phyloP scores from a whole-genome alignment of 2,888 invertebrate species.

The Caradrina kadenii region DNA sequence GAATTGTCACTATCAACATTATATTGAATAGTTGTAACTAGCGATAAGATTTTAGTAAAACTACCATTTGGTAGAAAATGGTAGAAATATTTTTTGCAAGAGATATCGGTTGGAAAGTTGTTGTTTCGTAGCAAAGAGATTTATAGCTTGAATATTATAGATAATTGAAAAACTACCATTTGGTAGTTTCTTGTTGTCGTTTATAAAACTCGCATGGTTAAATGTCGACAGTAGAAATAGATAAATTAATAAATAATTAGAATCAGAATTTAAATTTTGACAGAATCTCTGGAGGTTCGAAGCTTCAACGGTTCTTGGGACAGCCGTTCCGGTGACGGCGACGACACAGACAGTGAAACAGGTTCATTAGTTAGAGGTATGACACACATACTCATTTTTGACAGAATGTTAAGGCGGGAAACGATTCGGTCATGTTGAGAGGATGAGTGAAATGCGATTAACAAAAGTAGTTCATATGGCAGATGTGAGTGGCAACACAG shows the following conservation, averaged over 20 bases:
- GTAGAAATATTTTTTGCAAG: neutral
- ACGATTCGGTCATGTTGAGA: no score
- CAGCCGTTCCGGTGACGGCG: slow-evolving; percentile 78
- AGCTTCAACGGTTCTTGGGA: slow-evolving; percentile 85
- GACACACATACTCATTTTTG: neutral
- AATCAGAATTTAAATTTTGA: slow-evolving; percentile 27
- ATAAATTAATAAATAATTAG: neutral
- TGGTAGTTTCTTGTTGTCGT: slow-evolving; percentile 11
- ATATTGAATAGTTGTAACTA: no score
- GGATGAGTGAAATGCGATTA: no score
- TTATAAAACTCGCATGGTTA: neutral
- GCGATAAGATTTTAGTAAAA: neutral
- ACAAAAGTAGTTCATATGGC: no score
- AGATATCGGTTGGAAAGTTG: neutral
- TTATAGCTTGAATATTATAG: neutral
- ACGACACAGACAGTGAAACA: slow-evolving; percentile 77
- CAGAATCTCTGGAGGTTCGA: slow-evolving; percentile 77
- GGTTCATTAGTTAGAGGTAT: slow-evolving; percentile 79
- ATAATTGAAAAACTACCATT: slow-evolving; percentile 10
- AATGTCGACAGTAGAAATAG: neutral
- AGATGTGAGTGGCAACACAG: no score
- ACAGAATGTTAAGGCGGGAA: no score
- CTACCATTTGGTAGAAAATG: slow-evolving; percentile 42
- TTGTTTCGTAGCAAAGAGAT: neutral
- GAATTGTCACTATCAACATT: no score